Evolutionary conservation across 2,797 vertebrate genomes (phyloP).

Genomic region (Calcarius lapponicus): DNA sequence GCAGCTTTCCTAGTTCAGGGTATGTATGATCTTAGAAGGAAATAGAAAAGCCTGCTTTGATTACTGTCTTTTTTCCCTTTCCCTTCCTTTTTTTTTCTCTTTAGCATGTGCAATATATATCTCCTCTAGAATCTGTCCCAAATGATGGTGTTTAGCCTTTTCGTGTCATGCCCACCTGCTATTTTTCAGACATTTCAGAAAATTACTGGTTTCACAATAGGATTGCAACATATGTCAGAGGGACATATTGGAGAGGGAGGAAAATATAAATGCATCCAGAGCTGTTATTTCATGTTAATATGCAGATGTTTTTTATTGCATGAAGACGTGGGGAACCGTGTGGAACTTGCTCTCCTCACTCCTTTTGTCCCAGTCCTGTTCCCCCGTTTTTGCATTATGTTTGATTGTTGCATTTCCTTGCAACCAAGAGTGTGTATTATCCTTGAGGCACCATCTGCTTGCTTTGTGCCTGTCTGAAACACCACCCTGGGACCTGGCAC

Average conservation of each 20-base stretch:
- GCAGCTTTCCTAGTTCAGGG: not conserved
- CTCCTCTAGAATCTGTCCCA: not conserved
- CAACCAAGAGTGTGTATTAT: not conserved
- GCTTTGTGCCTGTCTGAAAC: not conserved
- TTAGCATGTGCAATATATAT: not conserved
- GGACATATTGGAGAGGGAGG: not conserved
- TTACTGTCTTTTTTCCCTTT: not conserved
- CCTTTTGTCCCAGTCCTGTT: not conserved
- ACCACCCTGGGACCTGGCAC: conserved; percentile 12
- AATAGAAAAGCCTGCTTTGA: not conserved
- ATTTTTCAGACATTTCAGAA: conserved; percentile 42
- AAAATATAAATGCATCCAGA: conserved; percentile 1
- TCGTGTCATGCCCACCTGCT: conserved; percentile 19
- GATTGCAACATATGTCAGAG: conserved; percentile 14
- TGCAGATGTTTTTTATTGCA: conserved; percentile 13
- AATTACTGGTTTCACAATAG: conserved; percentile 40
- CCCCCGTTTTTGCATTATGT: not conserved
- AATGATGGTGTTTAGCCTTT: not conserved
- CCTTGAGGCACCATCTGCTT: conserved; percentile 36
- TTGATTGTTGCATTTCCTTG: not conserved
- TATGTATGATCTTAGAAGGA: not conserved
- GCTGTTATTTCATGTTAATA: conserved; percentile 58
- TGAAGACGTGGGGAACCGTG: not conserved
- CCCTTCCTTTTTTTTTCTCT: no score
- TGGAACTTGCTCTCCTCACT: not conserved